Base-by-base conservation (phyloP, 1,140 invertebrate genomes). In the Procambarus virginalis region DNA sequence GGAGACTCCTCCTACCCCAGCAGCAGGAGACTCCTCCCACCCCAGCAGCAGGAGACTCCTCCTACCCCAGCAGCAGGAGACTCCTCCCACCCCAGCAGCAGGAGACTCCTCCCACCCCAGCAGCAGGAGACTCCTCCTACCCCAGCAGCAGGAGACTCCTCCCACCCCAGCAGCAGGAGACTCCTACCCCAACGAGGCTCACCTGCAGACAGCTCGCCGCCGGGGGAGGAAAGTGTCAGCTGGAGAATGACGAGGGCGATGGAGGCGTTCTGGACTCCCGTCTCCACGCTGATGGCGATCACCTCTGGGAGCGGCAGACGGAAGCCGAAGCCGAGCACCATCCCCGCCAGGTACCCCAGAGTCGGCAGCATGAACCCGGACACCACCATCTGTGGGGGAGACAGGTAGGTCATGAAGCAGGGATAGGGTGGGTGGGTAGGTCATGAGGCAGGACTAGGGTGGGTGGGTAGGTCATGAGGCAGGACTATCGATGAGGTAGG, bases 261-360 rank as follows among this genome's bases (percentile, higher is more conserved):
- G n/a, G 97, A 98, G 0, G 97, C 98, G 94, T 99, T 99, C 94
- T 99, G 98, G 81, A 99, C 96, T 70, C 98, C 98, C 14, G 97
- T 98, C 94, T 99, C 98, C 87, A 99, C 96, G 2, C 97, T 96
- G 92, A 99, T 98, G 3, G 98, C 97, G 2, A 98, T 94, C 9
- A 96, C 94, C 93, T 98, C 97, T 20, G 94, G 92, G 45, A 94
- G 92, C 5, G 95, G 93, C 93, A 97, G 96, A 76, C 95, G 94
- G 22, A 95, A 95, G 3, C 96, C n/a, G 60, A 94, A 93, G 0
- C 97, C 95, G 0, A 95, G 80, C 48, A 95, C 34, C 91, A 95
- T 96, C 46, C 97, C 98, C 55, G 96, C 94, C 3, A 96, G 55
- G 94, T 98, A 99, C 6, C 98, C 98, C 49, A 97, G 93, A 95